phyloP scores from a whole-genome alignment of 2,797 vertebrate genomes.

The Avahi laniger region DNA sequence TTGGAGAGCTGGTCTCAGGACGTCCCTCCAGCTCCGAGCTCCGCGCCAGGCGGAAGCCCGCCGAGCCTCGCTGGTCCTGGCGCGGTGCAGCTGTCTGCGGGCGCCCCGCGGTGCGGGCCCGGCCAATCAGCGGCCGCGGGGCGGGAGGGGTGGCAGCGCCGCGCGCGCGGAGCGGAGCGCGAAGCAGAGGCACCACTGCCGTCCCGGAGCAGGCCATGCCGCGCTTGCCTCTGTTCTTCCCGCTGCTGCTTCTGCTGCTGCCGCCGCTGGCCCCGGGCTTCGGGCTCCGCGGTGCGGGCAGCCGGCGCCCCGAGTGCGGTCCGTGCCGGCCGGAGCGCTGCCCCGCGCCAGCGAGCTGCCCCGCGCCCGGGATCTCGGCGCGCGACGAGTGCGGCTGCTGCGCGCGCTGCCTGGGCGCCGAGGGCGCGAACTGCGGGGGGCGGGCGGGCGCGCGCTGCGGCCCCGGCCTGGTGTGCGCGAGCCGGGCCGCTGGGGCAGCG shows the following conservation, averaged over 20 bases:
- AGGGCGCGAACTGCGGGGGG: slow-evolving; percentile 82
- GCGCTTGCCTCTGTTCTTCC: not conserved
- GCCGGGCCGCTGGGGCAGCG: slow-evolving; percentile 62
- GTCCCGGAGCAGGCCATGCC: slow-evolving; percentile 13
- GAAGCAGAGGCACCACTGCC: not conserved
- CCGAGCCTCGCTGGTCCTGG: accelerated
- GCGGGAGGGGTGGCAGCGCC: slow-evolving; percentile 46
- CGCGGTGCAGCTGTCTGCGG: not conserved
- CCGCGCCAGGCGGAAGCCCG: accelerated
- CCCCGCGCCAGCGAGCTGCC: slow-evolving; percentile 60
- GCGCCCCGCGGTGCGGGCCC: slow-evolving; percentile 65
- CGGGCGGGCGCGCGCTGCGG: slow-evolving; percentile 77
- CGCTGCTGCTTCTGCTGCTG: slow-evolving; percentile 18
- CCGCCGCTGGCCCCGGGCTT: slow-evolving; percentile 8
- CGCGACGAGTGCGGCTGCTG: slow-evolving; percentile 84
- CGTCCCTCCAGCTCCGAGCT: not conserved
- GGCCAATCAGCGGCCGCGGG: slow-evolving; percentile 75
- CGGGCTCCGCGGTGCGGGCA: not conserved
- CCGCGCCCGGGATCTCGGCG: slow-evolving; percentile 71
- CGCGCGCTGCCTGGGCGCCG: slow-evolving; percentile 77
- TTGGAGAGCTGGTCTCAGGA: not conserved
- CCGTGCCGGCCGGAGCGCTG: slow-evolving; percentile 77
- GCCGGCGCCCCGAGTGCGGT: slow-evolving; percentile 58
- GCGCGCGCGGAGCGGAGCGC: not conserved
- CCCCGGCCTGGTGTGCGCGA: slow-evolving; percentile 82